Base-by-base conservation (phyloP, 1,140 invertebrate genomes). In the Myzus persicae region DNA sequence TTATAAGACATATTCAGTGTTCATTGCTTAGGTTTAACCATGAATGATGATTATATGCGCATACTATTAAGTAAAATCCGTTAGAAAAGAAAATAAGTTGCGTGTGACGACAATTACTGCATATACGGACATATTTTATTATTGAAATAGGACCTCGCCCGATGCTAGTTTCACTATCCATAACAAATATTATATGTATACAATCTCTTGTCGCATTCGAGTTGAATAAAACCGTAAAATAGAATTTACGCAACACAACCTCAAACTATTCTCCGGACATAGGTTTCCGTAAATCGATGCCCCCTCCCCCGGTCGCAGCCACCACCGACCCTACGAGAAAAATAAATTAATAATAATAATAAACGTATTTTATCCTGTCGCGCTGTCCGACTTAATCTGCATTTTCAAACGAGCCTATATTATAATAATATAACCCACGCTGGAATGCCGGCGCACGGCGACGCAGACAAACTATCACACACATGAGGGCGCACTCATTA, bases 381-480 rank as follows among this genome's bases (percentile, higher is more conserved):
- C 26, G 11, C 26, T 85, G 42, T 54, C 88, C 48, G 24, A 7
- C 31, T 54, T 36, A 38, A 89, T 89, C 88, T 89, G 48, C 88
- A 54, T 89, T 89, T 89, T 54, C 36, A 38, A 89, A 54, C 88
- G 46, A 89, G 48, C 88, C 88, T 40, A 26, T 40, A 48, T 36
- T 22, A 84, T 40, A 40, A 46, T 46, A 89, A 11, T 38, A 38
- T 51, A 51, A 38, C 88, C 88, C 88, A 89, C 88, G 88, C 88
- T 24, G 88, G 48, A 89, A 89, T 89, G 44, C 22, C 46, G 87
- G 20, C 46, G 87, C 36, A 22, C 82, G 40, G 82, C 40, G 82
- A 85, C n/a, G 40, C 87, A 51, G 40, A 88, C 85, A 89, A 51
- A 89, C 87, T 89, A 89, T 89, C 87, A 46, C 85, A 88, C 44